A percentile compares a stretch with the other conserved stretches of the same genome.
These are phyloP conservation scores for Sitta carolinensis DNA, from an alignment of 2,797 vertebrate genomes.

Conservation along the genomic window DNA sequence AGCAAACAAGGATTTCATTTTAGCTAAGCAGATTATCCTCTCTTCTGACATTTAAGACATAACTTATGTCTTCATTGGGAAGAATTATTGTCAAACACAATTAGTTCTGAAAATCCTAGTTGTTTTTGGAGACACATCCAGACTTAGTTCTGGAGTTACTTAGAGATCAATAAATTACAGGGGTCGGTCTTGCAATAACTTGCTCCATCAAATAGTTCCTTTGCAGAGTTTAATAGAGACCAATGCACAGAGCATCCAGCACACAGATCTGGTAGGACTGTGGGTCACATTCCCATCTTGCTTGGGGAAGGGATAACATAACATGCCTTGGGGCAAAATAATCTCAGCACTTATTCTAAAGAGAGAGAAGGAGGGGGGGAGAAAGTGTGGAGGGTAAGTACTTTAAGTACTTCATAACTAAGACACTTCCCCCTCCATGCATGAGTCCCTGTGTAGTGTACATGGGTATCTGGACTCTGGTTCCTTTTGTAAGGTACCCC, in stretches of 20 bases:
- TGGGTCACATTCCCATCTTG: not conserved
- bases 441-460: fast-evolving
- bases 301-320: not conserved
- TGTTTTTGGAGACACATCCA: not conserved
- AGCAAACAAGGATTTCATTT: not conserved
- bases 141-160: not conserved
- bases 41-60: not conserved
- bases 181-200: not conserved
- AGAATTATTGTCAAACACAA: constrained; percentile 25
- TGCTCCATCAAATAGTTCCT: not conserved
- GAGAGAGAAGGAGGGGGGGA: not conserved
- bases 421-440: not conserved
- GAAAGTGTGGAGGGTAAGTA: not conserved
- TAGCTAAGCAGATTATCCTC: not conserved
- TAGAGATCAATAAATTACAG: not conserved
- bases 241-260: not conserved
- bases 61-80: not conserved
- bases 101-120: not conserved
- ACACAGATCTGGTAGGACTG: fast-evolving
- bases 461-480: fast-evolving
- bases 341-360: not conserved
- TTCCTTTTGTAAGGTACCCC: not conserved
- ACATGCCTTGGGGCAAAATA: not conserved
- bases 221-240: not conserved
- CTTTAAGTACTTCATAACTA: not conserved